Conservation (phyloP, 2,113 vertebrate genomes). For the Tragelaphus strepsiceros region DNA sequence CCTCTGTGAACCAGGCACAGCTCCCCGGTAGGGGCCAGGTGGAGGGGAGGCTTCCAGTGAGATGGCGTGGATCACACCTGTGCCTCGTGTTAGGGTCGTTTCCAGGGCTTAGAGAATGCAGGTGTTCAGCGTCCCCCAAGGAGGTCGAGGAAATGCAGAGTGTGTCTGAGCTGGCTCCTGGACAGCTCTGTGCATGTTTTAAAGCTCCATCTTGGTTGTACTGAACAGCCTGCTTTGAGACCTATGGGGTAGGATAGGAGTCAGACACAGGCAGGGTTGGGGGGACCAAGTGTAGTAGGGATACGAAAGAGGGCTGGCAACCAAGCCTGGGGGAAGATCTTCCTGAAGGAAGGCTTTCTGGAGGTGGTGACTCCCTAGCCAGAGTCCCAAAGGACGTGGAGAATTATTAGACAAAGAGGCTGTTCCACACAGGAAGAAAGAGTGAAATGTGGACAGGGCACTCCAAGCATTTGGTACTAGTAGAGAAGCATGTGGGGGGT, state of each 20-base stretch:
- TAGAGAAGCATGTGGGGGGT: not conserved
- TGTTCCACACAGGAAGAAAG: not conserved
- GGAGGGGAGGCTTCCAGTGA: not conserved
- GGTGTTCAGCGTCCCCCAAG: not conserved
- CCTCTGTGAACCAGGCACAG: accelerated
- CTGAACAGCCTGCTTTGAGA: not conserved
- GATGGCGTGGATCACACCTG: not conserved
- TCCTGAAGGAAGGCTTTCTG: not conserved
- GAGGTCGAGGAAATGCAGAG: not conserved
- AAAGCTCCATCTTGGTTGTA: not conserved
- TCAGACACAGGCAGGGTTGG: not conserved
- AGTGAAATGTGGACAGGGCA: not conserved
- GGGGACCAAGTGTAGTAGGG: not conserved
- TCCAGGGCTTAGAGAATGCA: not conserved
- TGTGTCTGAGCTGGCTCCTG: not conserved
- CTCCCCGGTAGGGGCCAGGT: accelerated
- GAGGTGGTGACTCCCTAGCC: not conserved
- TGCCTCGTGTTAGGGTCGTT: not conserved
- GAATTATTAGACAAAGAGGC: not conserved
- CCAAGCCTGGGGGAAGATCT: not conserved
- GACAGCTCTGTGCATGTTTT: not conserved
- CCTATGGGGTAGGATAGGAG: not conserved
- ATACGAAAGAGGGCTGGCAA: not conserved
- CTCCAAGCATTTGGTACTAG: no score
- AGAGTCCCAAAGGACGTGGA: not conserved